Percentiles rank a stretch among this genome's conserved stretches.
These are phyloP conservation scores for Poeciliopsis presidionis DNA, from an alignment of 2,797 vertebrate species.

Conservation along the genomic window DNA sequence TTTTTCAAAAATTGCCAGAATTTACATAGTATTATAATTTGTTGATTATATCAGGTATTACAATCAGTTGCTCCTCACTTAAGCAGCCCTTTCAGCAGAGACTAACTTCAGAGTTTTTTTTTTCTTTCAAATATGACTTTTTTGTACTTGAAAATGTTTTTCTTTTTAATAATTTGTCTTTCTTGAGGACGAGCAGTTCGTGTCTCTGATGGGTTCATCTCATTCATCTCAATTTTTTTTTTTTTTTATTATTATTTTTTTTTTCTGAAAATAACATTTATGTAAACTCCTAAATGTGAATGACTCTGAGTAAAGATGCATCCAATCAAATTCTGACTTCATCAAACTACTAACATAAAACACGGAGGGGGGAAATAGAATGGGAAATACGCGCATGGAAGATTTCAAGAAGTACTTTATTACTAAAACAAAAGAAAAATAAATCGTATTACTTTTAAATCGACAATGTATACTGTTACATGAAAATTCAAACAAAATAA, in stretches of 20 bases:
- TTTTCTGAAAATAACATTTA: not conserved
- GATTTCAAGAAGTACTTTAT: not conserved
- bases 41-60: not conserved
- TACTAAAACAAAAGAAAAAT: not conserved
- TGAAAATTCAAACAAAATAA: not conserved
- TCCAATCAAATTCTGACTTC: not conserved
- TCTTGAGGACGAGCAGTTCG: not conserved
- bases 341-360: not conserved
- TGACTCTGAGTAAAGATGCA: not conserved
- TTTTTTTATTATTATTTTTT: too few species aligned
- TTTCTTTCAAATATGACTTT: not conserved
- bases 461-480: not conserved
- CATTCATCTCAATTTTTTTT: not conserved
- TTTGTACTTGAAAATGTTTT: not conserved
- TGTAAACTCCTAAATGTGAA: not conserved
- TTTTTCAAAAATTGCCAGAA: too few species aligned
- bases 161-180: fast-evolving
- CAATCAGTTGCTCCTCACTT: not conserved
- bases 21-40: not conserved
- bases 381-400: not conserved
- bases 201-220: not conserved
- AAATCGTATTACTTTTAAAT: not conserved
- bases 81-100: not conserved
- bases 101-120: not conserved
- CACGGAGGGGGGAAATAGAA: fast-evolving